Evolutionary conservation across 2,113 vertebrate genomes (phyloP), one percentile per base, ranked within the genome.

Genomic region (Todiramphus chloris): DNA sequence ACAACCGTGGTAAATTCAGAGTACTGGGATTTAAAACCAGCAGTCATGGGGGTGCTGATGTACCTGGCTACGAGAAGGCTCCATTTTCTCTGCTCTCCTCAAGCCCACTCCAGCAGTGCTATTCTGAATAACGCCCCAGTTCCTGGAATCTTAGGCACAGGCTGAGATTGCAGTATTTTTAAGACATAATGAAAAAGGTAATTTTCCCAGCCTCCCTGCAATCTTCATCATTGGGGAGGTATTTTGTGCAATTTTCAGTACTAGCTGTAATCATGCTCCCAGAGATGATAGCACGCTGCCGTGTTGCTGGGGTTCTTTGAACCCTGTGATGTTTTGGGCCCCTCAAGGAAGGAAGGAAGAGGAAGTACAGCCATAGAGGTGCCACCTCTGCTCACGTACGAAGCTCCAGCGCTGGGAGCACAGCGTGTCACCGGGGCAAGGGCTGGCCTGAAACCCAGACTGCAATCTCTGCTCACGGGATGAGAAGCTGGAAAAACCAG

Each of bases 201-300:
- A 94, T 97, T 97, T 97, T 93, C 91, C 87, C 87, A 83, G 97
- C 25, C 83, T 97, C 89, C 75, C 94, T 91, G 95, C 94, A 96
- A 93, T 97, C 94, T 97, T 77, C 90, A 80, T 94, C 94, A 85
- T 60, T 31, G 76, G 91, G 94, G 86, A 97, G 69, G 73, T 20
- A 97, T 97, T 96, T 92, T 95, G 95, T 93, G 94, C 93, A 93
- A 94, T 97, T 97, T 97, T 89, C 94, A 19, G 83, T 27, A 7
- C 87, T 79, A 58, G 83, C 95, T 90, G 5, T 89, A 89, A 95
- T 95, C 67, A 88, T 3, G 16, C 44, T 87, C 63, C 90, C 80
- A 67, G 85, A 94, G 87, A 95, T 95, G 89, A 93, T 7, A 93
- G 95, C 20, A 1, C 13, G 69, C 79, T 78, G 88, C 87, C 0